Percentiles rank a stretch among this genome's conserved stretches.
These are phyloP conservation scores for Lethenteron camtschaticum DNA, from an alignment of 2,113 vertebrate species.

Conservation along the genomic window DNA sequence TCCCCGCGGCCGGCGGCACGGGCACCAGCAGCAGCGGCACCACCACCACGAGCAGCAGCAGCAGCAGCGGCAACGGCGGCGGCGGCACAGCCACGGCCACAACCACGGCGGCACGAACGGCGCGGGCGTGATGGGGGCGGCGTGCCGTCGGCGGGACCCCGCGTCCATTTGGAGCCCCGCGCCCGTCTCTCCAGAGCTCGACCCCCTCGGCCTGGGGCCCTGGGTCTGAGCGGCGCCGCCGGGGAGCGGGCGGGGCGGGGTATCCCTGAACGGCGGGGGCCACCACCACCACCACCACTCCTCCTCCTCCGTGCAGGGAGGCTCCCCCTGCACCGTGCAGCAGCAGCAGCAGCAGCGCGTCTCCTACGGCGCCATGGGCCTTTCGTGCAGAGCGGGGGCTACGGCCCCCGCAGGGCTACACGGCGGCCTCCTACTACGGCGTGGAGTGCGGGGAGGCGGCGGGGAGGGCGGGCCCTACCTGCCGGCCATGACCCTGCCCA, in stretches of 20 bases:
- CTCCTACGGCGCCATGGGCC: slow-evolving; percentile 57
- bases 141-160: slow-evolving; percentile 73
- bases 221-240: not conserved
- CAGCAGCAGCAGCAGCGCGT: slow-evolving; percentile 14
- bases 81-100: slow-evolving; percentile 20
- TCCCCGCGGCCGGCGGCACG: slow-evolving; percentile 37
- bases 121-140: slow-evolving; percentile 8
- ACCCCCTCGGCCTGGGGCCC: slow-evolving; percentile 3
- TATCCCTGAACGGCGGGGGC: slow-evolving; percentile 31
- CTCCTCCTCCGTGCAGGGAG: slow-evolving; percentile 83
- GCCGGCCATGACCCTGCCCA: slow-evolving; percentile 83
- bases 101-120: slow-evolving; percentile 12
- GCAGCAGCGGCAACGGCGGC: not conserved
- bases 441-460: slow-evolving; percentile 35
- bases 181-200: slow-evolving; percentile 29
- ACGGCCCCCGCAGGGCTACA: slow-evolving; percentile 51
- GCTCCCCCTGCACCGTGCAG: slow-evolving; percentile 16
- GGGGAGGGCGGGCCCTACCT: slow-evolving; percentile 91
- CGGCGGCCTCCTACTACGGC: slow-evolving; percentile 47
- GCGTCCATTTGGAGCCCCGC: slow-evolving; percentile 68
- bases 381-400: slow-evolving; percentile 67
- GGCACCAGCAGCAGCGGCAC: slow-evolving; percentile 28
- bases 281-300: slow-evolving; percentile 30
- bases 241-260: too few relatives aligned
- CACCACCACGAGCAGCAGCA: slow-evolving; percentile 7